A percentile compares a stretch with the other conserved stretches of the same genome.
Conservation (phyloP, 1,140 invertebrate species). For the Mactra quadrangularis region DNA sequence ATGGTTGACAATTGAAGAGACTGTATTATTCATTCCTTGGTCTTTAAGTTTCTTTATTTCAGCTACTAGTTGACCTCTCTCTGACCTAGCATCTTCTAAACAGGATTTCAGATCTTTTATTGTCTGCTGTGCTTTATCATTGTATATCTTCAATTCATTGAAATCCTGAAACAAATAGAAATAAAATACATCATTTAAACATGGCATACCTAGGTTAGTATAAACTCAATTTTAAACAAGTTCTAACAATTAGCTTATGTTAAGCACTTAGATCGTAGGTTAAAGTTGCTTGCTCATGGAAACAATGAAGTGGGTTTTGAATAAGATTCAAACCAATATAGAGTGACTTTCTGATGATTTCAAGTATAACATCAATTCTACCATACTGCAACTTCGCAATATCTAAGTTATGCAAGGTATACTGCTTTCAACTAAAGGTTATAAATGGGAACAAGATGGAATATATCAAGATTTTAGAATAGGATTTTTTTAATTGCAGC, state of each 20-base stretch:
- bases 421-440: too few species aligned
- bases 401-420: too few species aligned
- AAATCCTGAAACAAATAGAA: conserved; percentile 70
- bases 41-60: conserved; percentile 69
- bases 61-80: conserved; percentile 72
- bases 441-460: too few species aligned
- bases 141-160: conserved; percentile 70
- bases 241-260: not conserved
- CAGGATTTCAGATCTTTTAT: conserved; percentile 72
- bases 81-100: conserved; percentile 74
- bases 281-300: too few species aligned
- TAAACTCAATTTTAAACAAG: not conserved
- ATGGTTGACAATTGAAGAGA: conserved; percentile 65
- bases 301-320: too few species aligned
- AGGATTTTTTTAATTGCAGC: too few species aligned
- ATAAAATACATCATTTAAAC: not conserved
- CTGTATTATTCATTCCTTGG: conserved; percentile 59
- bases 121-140: conserved; percentile 72
- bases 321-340: too few species aligned
- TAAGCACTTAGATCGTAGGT: not conserved
- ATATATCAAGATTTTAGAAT: too few species aligned
- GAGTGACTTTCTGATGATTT: too few species aligned
- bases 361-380: too few species aligned
- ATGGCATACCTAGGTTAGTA: not conserved
- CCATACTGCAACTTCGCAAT: too few species aligned